Percentiles rank a stretch among this genome's conserved stretches.
phyloP scores from a whole-genome alignment of 2,888 invertebrate genomes.

The Drosophila kanekoi region DNA sequence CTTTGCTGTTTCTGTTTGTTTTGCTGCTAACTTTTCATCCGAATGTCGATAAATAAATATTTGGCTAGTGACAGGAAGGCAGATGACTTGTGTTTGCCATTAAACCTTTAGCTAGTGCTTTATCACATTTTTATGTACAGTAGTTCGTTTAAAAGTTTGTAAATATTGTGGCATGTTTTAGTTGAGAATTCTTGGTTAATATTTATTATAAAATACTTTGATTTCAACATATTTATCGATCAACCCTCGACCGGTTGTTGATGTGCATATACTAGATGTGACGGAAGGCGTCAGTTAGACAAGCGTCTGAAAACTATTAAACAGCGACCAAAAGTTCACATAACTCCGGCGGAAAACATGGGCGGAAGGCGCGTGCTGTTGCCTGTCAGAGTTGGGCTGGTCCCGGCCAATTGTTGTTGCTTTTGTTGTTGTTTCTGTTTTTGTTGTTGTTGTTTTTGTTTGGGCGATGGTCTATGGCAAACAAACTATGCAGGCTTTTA shows the following conservation, averaged over 20 bases:
- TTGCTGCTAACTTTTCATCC: conserved; percentile 13
- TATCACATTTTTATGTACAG: not conserved
- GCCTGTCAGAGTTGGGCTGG: conserved; percentile 69
- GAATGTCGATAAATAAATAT: conserved; percentile 13
- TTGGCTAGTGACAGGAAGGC: not conserved
- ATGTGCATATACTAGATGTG: conserved; percentile 45
- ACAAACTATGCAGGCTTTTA: conserved; percentile 77
- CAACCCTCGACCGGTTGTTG: conserved; percentile 56
- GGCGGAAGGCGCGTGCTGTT: conserved; percentile 76
- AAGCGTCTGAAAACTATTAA: conserved; percentile 79
- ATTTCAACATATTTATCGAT: conserved; percentile 24
- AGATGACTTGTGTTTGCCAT: no score
- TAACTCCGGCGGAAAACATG: conserved; percentile 59
- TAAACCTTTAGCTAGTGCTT: no score
- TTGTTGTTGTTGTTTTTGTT: conserved; percentile 35
- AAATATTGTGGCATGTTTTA: not conserved
- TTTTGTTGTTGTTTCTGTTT: conserved; percentile 20
- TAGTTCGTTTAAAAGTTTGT: not conserved
- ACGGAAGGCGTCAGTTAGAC: conserved; percentile 78
- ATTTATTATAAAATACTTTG: not conserved
- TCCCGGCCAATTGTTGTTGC: conserved; percentile 34
- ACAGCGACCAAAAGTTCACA: conserved; percentile 76
- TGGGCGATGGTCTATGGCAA: conserved; percentile 64
- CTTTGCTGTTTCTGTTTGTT: conserved; percentile 9
- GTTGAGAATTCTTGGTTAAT: not conserved